These are phyloP conservation scores for Drosophila peninsularis DNA, from an alignment of 2,888 invertebrate genomes.

Conservation along the genomic window DNA sequence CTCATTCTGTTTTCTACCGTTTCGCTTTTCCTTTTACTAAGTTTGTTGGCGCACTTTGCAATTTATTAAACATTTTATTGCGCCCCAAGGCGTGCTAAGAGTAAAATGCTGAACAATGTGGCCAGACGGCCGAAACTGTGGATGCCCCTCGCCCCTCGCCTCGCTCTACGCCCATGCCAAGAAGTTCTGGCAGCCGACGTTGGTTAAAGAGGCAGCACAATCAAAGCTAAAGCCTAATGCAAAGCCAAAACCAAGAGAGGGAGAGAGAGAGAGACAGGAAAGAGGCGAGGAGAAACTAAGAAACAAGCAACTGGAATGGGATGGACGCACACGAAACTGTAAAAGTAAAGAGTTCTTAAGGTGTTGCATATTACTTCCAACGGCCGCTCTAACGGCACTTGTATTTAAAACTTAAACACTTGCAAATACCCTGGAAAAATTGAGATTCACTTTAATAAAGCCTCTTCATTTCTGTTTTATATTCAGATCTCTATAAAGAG, in stretches of 20 bases:
- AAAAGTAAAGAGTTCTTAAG: constrained; percentile 33
- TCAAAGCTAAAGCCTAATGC: constrained; percentile 33
- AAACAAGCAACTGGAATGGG: constrained; percentile 2
- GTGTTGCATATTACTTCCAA: constrained; percentile 5
- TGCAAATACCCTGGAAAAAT: too few species aligned
- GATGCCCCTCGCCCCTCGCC: background rate
- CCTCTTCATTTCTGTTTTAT: too few species aligned
- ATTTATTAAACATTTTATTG: constrained; percentile 79
- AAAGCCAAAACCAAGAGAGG: constrained; percentile 8
- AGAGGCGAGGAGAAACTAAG: background rate
- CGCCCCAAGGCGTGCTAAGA: constrained; percentile 70
- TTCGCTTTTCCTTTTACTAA: constrained; percentile 21
- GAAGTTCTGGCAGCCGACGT: constrained; percentile 37
- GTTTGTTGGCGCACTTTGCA: constrained; percentile 65
- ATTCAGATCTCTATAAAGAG: too few species aligned
- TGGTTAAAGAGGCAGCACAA: constrained; percentile 28
- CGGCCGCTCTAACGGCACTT: too few species aligned
- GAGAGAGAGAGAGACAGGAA: background rate
- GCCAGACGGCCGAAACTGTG: constrained; percentile 36
- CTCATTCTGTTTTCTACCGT: background rate
- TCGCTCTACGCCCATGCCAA: background rate
- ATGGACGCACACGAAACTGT: background rate
- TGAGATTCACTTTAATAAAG: too few species aligned
- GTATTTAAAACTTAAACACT: too few species aligned
- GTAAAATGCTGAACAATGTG: constrained; percentile 54